Evolutionary conservation across 2,797 vertebrate species (phyloP).

Genomic region (Dicrostonyx torquatus): DNA sequence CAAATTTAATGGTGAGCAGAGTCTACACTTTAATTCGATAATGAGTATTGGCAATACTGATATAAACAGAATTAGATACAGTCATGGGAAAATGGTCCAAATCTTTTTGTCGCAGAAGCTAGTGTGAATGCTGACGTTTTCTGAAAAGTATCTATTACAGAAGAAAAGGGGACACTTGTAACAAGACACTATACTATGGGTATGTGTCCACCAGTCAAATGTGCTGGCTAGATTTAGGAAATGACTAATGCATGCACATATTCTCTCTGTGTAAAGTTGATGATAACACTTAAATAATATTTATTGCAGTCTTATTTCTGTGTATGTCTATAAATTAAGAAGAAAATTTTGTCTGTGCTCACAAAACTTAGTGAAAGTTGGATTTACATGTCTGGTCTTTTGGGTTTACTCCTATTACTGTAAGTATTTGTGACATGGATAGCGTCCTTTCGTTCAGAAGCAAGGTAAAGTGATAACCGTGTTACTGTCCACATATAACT

Average conservation of each 20-base stretch:
- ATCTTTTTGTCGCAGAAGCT: not conserved
- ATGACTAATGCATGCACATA: not conserved
- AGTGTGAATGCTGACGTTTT: not conserved
- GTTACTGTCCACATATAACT: not conserved
- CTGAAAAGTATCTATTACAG: not conserved
- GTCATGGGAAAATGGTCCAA: not conserved
- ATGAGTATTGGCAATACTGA: not conserved
- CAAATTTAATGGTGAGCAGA: not conserved
- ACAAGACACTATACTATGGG: not conserved
- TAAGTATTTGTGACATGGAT: not conserved
- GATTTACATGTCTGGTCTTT: not conserved
- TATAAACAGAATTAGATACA: no score
- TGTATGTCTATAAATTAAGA: not conserved
- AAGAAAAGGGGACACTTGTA: not conserved
- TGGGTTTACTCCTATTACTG: not conserved
- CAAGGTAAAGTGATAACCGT: not conserved
- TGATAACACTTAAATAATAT: not conserved
- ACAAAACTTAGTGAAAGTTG: not conserved
- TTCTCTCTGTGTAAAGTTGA: not conserved
- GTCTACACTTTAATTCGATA: not conserved
- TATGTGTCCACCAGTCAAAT: no score
- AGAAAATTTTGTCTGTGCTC: not conserved
- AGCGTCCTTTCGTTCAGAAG: not conserved
- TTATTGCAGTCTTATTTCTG: not conserved
- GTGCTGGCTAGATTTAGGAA: not conserved